Evolutionary conservation across 30 jellyfish, hydroid and myxozoan species (phyloP).

Genomic region (Hydractinia symbiolongicarpus): DNA sequence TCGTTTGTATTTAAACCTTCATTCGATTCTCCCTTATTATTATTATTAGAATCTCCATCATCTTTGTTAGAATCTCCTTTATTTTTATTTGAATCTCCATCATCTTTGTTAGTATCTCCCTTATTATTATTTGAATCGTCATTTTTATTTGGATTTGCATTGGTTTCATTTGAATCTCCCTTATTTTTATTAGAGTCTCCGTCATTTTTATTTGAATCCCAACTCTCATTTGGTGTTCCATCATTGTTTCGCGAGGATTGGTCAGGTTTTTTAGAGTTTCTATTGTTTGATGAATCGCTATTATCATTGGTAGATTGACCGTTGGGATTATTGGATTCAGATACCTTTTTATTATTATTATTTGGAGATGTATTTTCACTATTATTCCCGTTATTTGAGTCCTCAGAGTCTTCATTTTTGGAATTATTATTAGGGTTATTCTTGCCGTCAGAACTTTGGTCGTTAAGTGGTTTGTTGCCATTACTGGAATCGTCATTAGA

Average conservation of each 20-base stretch:
- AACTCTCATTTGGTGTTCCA: background rate
- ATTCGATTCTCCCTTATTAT: too few relatives aligned
- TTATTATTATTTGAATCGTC: background rate
- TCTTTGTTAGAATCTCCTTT: background rate
- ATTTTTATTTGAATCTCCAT: background rate
- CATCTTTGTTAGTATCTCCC: background rate
- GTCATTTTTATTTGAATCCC: too few relatives aligned
- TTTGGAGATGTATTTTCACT: too few relatives aligned
- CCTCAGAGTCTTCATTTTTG: background rate
- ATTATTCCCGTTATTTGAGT: background rate
- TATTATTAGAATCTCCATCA: background rate
- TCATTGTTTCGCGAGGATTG: background rate
- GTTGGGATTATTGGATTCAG: too few relatives aligned
- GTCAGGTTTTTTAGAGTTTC: background rate
- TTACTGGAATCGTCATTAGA: background rate
- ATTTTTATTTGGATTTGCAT: background rate
- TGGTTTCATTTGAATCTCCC: background rate
- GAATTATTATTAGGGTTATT: background rate
- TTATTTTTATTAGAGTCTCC: background rate
- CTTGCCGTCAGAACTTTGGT: background rate
- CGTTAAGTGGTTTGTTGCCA: conserved; percentile 3
- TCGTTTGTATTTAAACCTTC: too few relatives aligned
- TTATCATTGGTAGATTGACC: too few relatives aligned
- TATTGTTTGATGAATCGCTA: too few relatives aligned
- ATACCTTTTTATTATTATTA: too few relatives aligned